Conservation (phyloP, 2,888 invertebrate species). For the Scelioninae gen. 1 region DNA sequence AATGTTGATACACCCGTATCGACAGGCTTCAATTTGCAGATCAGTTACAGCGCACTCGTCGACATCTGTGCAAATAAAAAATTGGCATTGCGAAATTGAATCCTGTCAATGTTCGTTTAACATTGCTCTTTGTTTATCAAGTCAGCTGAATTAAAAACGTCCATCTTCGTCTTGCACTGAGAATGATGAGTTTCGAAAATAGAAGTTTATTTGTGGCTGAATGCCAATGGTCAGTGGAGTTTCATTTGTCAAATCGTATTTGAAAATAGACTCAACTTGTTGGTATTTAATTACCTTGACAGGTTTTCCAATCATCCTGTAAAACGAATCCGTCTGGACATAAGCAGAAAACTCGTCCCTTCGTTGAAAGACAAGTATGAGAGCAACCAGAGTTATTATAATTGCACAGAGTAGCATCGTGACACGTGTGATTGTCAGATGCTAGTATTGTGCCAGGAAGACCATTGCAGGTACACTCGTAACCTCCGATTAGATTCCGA, state of each 20-base stretch:
- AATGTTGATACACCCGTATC: slow-evolving; percentile 85
- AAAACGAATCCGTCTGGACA: slow-evolving; percentile 83
- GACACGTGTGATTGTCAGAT: slow-evolving; percentile 86
- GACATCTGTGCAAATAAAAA: slow-evolving; percentile 84
- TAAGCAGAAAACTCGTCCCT: slow-evolving; percentile 84
- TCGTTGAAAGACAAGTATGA: slow-evolving; percentile 87
- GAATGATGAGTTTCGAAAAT: not conserved
- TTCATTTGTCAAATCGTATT: slow-evolving; percentile 1
- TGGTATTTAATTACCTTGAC: slow-evolving; percentile 77
- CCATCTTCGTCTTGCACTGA: not conserved
- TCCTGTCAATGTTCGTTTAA: slow-evolving; percentile 19
- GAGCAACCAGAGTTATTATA: slow-evolving; percentile 86
- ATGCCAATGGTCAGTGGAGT: not conserved
- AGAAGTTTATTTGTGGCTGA: not conserved
- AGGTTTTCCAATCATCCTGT: slow-evolving; percentile 83
- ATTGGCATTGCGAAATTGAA: slow-evolving; percentile 31
- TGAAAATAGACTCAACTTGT: slow-evolving; percentile 42
- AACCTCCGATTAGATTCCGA: slow-evolving; percentile 86
- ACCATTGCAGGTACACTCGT: slow-evolving; percentile 86
- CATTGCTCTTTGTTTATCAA: slow-evolving; percentile 3
- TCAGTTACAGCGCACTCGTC: slow-evolving; percentile 87
- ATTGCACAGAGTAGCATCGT: slow-evolving; percentile 86
- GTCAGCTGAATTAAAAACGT: slow-evolving; percentile 13
- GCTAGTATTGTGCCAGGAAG: slow-evolving; percentile 86
- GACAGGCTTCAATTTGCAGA: slow-evolving; percentile 81